Evolutionary conservation across 2,113 vertebrate genomes (phyloP).

Genomic region (Varanus komodoensis): DNA sequence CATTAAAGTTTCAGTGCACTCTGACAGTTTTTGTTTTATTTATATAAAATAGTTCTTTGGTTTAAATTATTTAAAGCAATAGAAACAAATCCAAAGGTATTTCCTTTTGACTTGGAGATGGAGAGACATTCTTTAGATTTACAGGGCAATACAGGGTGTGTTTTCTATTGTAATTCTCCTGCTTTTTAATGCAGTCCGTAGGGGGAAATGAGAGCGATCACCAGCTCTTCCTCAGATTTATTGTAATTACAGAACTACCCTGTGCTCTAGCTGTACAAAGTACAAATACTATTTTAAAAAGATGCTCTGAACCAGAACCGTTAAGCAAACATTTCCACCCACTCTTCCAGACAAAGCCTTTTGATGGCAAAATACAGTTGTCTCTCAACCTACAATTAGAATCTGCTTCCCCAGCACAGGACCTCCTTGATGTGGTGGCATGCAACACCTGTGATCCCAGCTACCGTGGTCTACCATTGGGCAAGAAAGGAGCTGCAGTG

Average conservation of each 20-base stretch:
- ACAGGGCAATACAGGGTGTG: conserved; percentile 45
- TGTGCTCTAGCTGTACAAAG: conserved; percentile 40
- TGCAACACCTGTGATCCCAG: too few relatives aligned
- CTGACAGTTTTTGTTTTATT: conserved; percentile 69
- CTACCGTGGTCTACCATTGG: too few relatives aligned
- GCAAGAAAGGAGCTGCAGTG: too few relatives aligned
- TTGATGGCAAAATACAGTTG: not conserved
- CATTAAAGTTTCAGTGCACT: conserved; percentile 62
- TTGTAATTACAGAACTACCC: conserved; percentile 59
- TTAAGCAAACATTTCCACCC: conserved; percentile 37
- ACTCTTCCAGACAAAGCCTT: conserved; percentile 25
- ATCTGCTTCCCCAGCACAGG: not conserved
- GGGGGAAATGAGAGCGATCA: conserved; percentile 57
- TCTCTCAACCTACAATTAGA: conserved; percentile 23
- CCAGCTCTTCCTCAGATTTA: conserved; percentile 52
- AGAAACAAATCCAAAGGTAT: conserved; percentile 65
- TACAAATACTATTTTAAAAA: conserved; percentile 20
- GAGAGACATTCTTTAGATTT: conserved; percentile 52
- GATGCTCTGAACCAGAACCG: conserved; percentile 31
- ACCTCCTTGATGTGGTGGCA: too few relatives aligned
- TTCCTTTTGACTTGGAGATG: conserved; percentile 60
- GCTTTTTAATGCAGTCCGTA: conserved; percentile 57
- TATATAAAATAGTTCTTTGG: conserved; percentile 65
- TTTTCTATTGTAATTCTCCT: conserved; percentile 53
- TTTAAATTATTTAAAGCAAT: conserved; percentile 69